phyloP scores from a whole-genome alignment of 2,888 invertebrate species.

The Diarsia rubi region DNA sequence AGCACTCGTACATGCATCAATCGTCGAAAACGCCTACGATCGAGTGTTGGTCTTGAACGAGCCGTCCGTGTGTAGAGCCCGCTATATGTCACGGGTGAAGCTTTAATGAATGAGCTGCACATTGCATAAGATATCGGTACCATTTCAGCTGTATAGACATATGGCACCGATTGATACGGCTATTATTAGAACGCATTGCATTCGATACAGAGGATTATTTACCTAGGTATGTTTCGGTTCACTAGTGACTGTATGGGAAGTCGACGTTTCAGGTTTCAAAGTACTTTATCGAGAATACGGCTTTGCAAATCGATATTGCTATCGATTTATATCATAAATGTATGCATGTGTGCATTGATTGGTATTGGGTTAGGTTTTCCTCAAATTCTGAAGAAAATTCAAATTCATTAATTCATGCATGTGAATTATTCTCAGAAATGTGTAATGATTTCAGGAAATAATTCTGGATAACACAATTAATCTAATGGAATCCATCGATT shows the following conservation, averaged over 20 bases:
- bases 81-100: constrained; percentile 69
- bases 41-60: constrained; percentile 17
- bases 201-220: constrained; percentile 68
- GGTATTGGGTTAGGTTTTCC: constrained; percentile 24
- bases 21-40: constrained; percentile 43
- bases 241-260: constrained; percentile 27
- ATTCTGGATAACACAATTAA: constrained; percentile 10
- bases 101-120: constrained; percentile 78
- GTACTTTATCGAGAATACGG: constrained; percentile 3
- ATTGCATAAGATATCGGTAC: constrained; percentile 77
- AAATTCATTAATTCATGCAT: constrained; percentile 31
- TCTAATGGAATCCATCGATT: constrained; percentile 13
- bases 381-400: constrained; percentile 29
- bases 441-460: constrained; percentile 16
- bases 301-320: constrained; percentile 13
- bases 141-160: constrained; percentile 78
- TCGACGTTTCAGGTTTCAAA: constrained; percentile 40
- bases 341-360: constrained; percentile 7
- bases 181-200: constrained; percentile 77
- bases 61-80: constrained; percentile 56
- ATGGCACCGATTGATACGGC: constrained; percentile 81
- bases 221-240: constrained; percentile 58
- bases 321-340: constrained; percentile 3
- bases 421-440: constrained; percentile 35
- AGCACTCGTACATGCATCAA: constrained; percentile 58